Conservation (phyloP, 2,113 vertebrate species). For the Empidonax traillii region DNA sequence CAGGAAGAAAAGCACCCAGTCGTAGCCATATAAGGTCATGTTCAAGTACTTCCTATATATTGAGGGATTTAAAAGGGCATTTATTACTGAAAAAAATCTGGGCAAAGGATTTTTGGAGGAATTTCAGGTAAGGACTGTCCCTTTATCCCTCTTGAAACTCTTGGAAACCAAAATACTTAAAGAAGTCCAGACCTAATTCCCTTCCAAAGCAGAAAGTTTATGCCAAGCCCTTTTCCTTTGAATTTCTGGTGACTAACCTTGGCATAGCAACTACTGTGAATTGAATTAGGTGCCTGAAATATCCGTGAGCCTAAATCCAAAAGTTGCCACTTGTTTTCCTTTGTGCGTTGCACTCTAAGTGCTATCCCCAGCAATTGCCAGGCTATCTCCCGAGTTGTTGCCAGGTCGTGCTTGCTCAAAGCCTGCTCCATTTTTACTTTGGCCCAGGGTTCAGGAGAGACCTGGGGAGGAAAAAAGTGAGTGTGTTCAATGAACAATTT, state of each 20-base stretch:
- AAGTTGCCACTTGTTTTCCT: not conserved
- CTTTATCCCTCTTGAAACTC: not conserved
- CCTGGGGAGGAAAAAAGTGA: not conserved
- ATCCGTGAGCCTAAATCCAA: not conserved
- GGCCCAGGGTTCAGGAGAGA: not conserved
- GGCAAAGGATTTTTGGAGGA: not conserved
- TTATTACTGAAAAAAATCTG: not conserved
- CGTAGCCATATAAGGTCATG: not conserved
- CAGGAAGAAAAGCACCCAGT: not conserved
- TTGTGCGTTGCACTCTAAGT: not conserved
- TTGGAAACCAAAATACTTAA: not conserved
- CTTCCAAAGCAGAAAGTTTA: not conserved
- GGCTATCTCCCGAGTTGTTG: not conserved
- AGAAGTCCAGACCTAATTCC: not conserved
- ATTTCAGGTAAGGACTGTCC: not conserved
- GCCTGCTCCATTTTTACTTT: not conserved
- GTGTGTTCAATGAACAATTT: not conserved
- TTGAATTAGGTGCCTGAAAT: not conserved
- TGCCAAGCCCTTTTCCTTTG: not conserved
- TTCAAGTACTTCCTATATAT: not conserved
- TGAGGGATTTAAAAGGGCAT: not conserved
- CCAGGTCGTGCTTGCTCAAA: not conserved
- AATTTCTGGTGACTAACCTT: not conserved
- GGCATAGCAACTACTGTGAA: not conserved
- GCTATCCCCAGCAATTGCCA: not conserved